Evolutionary conservation across 2,113 vertebrate genomes (phyloP).

Genomic region (Ceratotherium simum): DNA sequence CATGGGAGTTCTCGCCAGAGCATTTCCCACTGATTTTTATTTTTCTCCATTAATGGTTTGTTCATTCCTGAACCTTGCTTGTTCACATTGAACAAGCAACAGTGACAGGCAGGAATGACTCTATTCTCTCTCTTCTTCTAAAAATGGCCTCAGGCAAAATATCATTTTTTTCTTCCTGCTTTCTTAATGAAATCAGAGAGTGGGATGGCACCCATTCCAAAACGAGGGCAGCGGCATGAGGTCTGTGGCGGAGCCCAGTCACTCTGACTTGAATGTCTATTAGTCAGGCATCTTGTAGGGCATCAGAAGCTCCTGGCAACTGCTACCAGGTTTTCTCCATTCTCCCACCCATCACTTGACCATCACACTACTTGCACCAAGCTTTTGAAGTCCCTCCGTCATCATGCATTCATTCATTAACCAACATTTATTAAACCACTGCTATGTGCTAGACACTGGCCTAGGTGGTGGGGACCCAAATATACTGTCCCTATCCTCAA

Average conservation of each 20-base stretch:
- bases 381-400: neutral
- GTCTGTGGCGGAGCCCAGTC: neutral
- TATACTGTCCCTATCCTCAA: neutral
- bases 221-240: neutral
- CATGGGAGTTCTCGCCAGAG: neutral
- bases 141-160: constrained; percentile 11
- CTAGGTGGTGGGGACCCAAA: neutral
- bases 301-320: neutral
- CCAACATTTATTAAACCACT: neutral
- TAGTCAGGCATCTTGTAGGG: neutral
- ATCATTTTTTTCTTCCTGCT: neutral
- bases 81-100: constrained; percentile 19
- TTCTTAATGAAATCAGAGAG: neutral
- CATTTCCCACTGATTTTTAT: neutral
- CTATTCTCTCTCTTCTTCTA: constrained; percentile 5
- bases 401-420: neutral
- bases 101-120: neutral
- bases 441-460: neutral
- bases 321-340: neutral
- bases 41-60: constrained; percentile 4
- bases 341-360: neutral
- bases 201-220: neutral
- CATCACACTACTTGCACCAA: neutral
- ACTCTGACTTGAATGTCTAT: neutral
- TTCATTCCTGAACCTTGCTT: constrained; percentile 26